Evolutionary conservation across 2,113 vertebrate genomes (phyloP).

Genomic region (Pitta sordida): DNA sequence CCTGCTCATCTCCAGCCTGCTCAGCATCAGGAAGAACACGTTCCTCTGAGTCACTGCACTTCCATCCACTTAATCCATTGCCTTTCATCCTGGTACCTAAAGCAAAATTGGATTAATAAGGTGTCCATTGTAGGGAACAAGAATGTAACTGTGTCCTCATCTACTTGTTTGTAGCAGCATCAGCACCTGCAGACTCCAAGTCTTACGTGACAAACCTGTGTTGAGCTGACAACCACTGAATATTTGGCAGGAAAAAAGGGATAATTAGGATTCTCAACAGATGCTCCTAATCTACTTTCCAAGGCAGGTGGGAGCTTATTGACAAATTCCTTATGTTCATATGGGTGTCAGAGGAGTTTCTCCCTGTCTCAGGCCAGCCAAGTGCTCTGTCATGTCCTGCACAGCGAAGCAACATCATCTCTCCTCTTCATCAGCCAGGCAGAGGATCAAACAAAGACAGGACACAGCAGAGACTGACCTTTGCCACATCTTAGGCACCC

Average conservation of each 20-base stretch:
- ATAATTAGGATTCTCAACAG: background rate
- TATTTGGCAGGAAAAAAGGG: background rate
- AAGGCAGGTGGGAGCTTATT: background rate
- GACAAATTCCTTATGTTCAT: background rate
- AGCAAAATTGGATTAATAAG: background rate
- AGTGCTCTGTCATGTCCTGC: background rate
- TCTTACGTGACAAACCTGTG: background rate
- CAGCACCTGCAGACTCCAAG: background rate
- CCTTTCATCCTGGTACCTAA: background rate
- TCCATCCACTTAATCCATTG: background rate
- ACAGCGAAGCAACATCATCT: background rate
- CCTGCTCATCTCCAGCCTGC: background rate
- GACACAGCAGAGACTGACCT: background rate
- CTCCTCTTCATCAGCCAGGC: background rate
- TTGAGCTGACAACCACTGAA: background rate
- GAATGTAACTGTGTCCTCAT: background rate
- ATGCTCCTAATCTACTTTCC: background rate
- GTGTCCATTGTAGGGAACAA: background rate
- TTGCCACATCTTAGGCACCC: background rate
- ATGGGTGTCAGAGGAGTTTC: background rate
- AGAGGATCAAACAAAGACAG: background rate
- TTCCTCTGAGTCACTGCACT: background rate
- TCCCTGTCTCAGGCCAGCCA: background rate
- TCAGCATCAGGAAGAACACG: background rate
- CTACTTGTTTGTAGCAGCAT: background rate